phyloP scores from a whole-genome alignment of 2,113 vertebrate species.

The Vanacampus margaritifer region DNA sequence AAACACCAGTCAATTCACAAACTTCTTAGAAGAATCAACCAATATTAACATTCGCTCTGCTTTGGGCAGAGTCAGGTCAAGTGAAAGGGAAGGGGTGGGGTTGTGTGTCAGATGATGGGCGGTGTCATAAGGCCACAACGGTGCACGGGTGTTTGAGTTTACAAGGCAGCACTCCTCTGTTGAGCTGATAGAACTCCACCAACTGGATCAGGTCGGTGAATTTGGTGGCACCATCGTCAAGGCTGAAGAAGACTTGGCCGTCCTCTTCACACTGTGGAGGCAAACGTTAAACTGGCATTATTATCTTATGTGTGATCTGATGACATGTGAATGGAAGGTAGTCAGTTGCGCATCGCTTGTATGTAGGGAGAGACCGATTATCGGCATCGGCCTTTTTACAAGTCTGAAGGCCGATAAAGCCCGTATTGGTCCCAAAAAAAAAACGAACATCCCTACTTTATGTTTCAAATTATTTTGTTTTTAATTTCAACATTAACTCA shows the following conservation, averaged over 20 bases:
- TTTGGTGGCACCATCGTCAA: conserved; percentile 96
- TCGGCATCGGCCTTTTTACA: no score
- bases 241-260: conserved; percentile 92
- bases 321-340: no score
- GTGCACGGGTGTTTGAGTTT: conserved; percentile 98
- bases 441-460: no score
- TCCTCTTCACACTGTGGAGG: conserved; percentile 86
- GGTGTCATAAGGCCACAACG: conserved; percentile 95
- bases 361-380: no score
- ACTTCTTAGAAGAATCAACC: conserved; percentile 46
- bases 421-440: no score
- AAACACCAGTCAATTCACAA: conserved; percentile 60
- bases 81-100: conserved; percentile 13
- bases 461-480: no score
- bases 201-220: conserved; percentile 98
- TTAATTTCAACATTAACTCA: no score
- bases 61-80: conserved; percentile 66
- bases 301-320: no score
- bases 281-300: no score
- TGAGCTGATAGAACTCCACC: conserved; percentile 99
- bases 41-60: conserved; percentile 29
- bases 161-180: conserved; percentile 95
- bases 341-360: no score
- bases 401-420: no score
- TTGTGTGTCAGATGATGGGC: neutral